Percentiles rank a stretch among this genome's conserved stretches.
These are phyloP conservation scores for Taeniopygia guttata DNA, from an alignment of 2,797 vertebrate genomes.

Conservation along the genomic window DNA sequence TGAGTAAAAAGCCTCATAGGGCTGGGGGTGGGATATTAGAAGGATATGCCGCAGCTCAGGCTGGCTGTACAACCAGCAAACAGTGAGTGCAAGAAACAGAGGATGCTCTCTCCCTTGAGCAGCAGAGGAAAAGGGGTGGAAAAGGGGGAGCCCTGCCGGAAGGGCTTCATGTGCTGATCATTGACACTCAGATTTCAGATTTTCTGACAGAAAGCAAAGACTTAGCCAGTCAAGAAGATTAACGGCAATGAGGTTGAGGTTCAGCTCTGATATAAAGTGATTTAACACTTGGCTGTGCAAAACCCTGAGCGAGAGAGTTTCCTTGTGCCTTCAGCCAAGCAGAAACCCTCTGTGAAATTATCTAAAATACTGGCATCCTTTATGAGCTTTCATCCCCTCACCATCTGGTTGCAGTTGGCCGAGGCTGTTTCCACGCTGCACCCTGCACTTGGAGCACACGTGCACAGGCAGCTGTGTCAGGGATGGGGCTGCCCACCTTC, in stretches of 20 bases:
- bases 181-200: slow-evolving; percentile 41
- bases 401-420: background rate
- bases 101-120: background rate
- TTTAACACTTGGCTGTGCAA: slow-evolving; percentile 67
- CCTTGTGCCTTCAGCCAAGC: slow-evolving; percentile 82
- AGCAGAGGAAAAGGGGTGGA: background rate
- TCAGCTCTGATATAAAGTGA: slow-evolving; percentile 50
- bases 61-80: background rate
- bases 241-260: slow-evolving; percentile 46
- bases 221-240: slow-evolving; percentile 66
- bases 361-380: slow-evolving; percentile 79
- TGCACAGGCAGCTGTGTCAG: background rate
- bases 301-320: slow-evolving; percentile 51
- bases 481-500: background rate
- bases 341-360: slow-evolving; percentile 86
- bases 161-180: slow-evolving; percentile 9
- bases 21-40: background rate
- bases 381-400: slow-evolving; percentile 78
- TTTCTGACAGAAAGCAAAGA: slow-evolving; percentile 64
- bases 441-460: background rate
- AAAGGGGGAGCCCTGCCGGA: background rate
- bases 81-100: background rate
- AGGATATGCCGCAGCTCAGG: background rate
- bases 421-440: background rate
- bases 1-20: background rate